These are phyloP conservation scores for Cephalopachus bancanus DNA, from an alignment of 2,797 vertebrate genomes.

Conservation along the genomic window DNA sequence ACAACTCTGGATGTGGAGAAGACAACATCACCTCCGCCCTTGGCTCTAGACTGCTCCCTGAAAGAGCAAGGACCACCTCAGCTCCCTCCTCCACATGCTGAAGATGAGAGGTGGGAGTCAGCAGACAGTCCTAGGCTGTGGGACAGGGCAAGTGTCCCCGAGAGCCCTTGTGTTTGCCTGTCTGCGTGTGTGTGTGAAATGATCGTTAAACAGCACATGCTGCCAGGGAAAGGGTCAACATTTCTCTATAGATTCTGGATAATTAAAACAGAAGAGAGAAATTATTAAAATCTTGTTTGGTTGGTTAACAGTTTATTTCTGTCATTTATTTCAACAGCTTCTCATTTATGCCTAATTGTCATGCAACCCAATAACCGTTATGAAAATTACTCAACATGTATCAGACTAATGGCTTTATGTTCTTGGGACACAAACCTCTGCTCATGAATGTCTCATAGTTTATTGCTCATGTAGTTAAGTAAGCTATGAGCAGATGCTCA, in stretches of 20 bases:
- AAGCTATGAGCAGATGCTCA: background rate
- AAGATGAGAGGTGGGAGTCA: background rate
- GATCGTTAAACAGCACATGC: background rate
- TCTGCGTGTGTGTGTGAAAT: background rate
- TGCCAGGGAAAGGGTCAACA: background rate
- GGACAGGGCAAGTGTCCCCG: background rate
- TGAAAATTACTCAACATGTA: background rate
- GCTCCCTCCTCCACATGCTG: background rate
- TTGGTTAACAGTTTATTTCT: conserved; percentile 55
- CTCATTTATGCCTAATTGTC: background rate
- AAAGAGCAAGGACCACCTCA: background rate
- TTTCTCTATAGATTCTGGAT: conserved; percentile 7
- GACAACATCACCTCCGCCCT: background rate
- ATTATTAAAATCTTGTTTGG: conserved; percentile 1
- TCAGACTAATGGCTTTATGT: conserved; percentile 39
- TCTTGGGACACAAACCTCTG: background rate
- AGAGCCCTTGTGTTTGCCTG: background rate
- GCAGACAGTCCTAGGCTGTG: background rate
- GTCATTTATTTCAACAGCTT: conserved; percentile 39
- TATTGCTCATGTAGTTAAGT: background rate
- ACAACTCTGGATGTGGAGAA: background rate
- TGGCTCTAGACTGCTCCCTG: background rate
- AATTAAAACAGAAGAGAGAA: conserved; percentile 46
- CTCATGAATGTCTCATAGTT: background rate
- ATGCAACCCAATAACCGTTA: background rate